Base-by-base conservation (phyloP, 2,888 invertebrate species). In the Drosophila nigricruria region DNA sequence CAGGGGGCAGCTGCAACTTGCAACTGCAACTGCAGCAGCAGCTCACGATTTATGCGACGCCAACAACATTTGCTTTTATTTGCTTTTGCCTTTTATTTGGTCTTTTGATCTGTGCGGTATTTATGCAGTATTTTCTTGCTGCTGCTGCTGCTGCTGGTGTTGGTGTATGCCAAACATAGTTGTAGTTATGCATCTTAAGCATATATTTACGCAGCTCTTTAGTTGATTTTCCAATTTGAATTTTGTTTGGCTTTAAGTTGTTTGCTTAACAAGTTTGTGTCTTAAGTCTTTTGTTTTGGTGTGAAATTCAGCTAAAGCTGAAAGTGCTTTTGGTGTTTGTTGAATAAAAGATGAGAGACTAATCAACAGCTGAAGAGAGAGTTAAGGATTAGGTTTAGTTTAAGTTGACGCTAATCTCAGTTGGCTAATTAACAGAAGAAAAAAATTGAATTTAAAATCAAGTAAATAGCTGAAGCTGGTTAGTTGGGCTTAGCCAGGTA, bases 241-340 rank as follows among this genome's bases (percentile, higher is more conserved):
- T 38, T 30, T 27, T 18, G 9, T 53, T n/a, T n/a, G n/a, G 20
- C 9, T 27, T 27, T 8, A 27, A 1, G 18, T 20, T 12, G 27
- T 34, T 34, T 40, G 32, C 32, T n/a, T 1, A 40, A 34, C 64
- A 61, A 77, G 82, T 83, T 85, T 56, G 86, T 56, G 74, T 47
- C 77, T 49, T 70, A 66, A 78, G 88, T 88, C 83, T 75, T 88
- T 86, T 76, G 76, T 75, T 61, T 69, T 23, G 16, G 40, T 68
- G 40, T 50, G 23, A 42, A 57, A 27, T 16, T n/a, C 30, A 66
- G 58, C 34, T 49, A 9, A 25, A 50, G 16, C 34, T 8, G 34
- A 34, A 36, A 34, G 20, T 32, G 4, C 8, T 32, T 49, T 30
- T 49, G 18, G 0, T 32, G 32, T 18, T 49, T 32, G 49, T 49